Evolutionary conservation across 1,140 invertebrate species (phyloP).

Genomic region (Drosophila nebulosa): DNA sequence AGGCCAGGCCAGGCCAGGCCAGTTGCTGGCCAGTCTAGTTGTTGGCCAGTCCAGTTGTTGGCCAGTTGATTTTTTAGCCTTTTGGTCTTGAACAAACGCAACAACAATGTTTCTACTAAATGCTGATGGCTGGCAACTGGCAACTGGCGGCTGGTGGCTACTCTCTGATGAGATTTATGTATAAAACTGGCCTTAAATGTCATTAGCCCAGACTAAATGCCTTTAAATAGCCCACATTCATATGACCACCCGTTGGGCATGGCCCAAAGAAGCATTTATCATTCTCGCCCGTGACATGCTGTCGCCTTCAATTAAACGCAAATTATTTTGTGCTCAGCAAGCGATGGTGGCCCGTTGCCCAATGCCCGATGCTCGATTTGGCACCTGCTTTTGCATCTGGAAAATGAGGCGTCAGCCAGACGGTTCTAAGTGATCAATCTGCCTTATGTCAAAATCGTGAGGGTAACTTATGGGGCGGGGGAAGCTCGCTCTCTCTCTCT

Average conservation of each 20-base stretch:
- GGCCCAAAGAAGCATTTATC: conserved; percentile 60
- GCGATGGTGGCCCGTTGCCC: conserved; percentile 12
- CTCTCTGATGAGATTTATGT: conserved; percentile 12
- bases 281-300: conserved; percentile 53
- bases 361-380: not conserved
- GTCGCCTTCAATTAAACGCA: conserved; percentile 72
- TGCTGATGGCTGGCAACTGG: not conserved
- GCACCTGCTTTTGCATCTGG: conserved; percentile 39
- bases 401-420: conserved; percentile 20
- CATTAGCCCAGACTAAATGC: conserved; percentile 66
- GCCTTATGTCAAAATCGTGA: conserved; percentile 57
- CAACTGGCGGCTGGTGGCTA: not conserved
- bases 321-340: conserved; percentile 64
- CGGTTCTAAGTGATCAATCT: conserved; percentile 62
- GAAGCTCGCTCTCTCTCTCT: not conserved
- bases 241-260: conserved; percentile 45
- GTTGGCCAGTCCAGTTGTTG: not conserved
- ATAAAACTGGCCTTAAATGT: conserved; percentile 57
- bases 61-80: conserved; percentile 19
- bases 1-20: not conserved
- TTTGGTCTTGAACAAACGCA: conserved; percentile 41
- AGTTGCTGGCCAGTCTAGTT: too few relatives aligned
- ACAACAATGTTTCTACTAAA: conserved; percentile 46
- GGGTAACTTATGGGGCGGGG: not conserved
- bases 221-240: conserved; percentile 72